Evolutionary conservation across 2,113 vertebrate species (phyloP).

Genomic region (Rhinolophus ferrumequinum): DNA sequence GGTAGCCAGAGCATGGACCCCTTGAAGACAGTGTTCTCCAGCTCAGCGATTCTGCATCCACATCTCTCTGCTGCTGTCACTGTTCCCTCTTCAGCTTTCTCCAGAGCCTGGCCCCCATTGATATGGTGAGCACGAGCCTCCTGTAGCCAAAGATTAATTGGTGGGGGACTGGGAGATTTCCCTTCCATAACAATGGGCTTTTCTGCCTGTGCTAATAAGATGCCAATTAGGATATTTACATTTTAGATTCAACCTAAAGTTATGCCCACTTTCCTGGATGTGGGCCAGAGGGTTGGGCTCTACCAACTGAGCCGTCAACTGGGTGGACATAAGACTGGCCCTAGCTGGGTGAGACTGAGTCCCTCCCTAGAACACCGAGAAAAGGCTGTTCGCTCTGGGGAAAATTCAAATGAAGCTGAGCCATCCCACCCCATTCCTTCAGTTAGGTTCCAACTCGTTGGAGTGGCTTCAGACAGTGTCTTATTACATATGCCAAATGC

Average conservation of each 20-base stretch:
- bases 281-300: neutral
- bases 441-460: neutral
- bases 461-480: slow-evolving; percentile 5
- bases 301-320: neutral
- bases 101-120: neutral
- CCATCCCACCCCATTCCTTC: neutral
- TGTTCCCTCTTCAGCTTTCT: neutral
- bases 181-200: slow-evolving; percentile 64
- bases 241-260: slow-evolving; percentile 48
- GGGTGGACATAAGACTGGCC: neutral
- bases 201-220: slow-evolving; percentile 58
- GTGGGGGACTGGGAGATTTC: slow-evolving; percentile 68
- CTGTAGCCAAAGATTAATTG: slow-evolving; percentile 70
- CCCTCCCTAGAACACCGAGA: neutral
- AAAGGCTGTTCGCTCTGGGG: neutral
- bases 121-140: neutral
- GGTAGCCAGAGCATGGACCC: neutral
- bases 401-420: neutral
- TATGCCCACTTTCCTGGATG: slow-evolving; percentile 4
- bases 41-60: neutral
- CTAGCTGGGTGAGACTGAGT: neutral
- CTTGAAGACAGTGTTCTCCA: neutral
- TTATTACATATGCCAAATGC: slow-evolving; percentile 54
- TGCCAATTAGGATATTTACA: slow-evolving; percentile 69
- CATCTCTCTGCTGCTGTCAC: neutral